Evolutionary conservation across 2,888 invertebrate genomes (phyloP).

Genomic region (Thumatha senex): DNA sequence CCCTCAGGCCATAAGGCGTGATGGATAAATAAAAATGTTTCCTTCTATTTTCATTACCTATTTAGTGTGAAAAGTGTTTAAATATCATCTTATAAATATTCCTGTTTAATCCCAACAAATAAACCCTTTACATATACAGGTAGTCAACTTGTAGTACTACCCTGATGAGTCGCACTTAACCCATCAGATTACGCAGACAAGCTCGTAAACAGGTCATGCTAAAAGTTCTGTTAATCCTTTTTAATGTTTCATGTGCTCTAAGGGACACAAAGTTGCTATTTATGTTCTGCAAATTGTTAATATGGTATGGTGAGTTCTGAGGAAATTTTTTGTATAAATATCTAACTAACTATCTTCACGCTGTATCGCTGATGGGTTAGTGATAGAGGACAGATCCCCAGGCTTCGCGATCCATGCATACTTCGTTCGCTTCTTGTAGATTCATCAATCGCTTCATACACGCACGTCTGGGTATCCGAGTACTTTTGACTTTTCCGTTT

Average conservation of each 20-base stretch:
- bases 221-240: conserved; percentile 10
- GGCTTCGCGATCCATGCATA: no score
- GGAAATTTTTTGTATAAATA: neutral
- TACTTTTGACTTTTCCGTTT: no score
- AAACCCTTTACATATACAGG: conserved; percentile 2
- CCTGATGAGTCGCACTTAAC: conserved; percentile 12
- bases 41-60: no score
- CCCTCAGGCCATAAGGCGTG: no score
- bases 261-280: conserved; percentile 9
- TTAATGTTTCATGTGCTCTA: conserved; percentile 3
- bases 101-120: neutral
- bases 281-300: conserved; percentile 10
- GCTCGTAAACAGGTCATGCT: conserved; percentile 15
- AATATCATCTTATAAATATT: neutral
- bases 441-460: no score
- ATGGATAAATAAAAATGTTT: no score
- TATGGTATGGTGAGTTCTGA: neutral
- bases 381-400: no score
- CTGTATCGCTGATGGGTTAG: no score
- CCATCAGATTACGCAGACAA: conserved; percentile 5
- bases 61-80: neutral
- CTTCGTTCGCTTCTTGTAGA: no score
- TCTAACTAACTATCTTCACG: no score
- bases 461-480: no score
- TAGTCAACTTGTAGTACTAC: no score